Evolutionary conservation across 2,888 invertebrate genomes (phyloP), one percentile per base, ranked within the genome.

Genomic region (Drosophila niveifrons): DNA sequence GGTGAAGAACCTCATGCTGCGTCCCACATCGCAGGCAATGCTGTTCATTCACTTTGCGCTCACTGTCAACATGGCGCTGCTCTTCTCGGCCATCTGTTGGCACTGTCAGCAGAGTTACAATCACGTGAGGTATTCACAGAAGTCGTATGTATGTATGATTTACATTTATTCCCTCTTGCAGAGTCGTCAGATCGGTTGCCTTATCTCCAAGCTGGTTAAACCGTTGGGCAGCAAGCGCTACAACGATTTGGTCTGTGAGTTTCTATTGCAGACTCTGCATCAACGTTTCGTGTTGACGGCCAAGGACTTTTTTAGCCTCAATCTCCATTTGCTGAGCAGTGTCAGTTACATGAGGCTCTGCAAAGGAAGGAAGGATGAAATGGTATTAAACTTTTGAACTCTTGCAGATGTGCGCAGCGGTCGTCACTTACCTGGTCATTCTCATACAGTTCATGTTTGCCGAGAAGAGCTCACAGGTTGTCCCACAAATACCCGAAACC

Each of bases 381-480:
- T 41, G n/a, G n/a, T n/a, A 36, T 0, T 13, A n/a, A 18, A 11
- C 43, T 17, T 11, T 17, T 17, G 6, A 23, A 23, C 23, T 2
- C 1, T 23, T 56, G 8, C 18, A 92, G 91, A 92, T 92, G 91
- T 82, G 88, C 53, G 90, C 90, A 34, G 90, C 92, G 15, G 90
- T 91, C 57, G 89, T 91, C 2, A 92, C 91, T 0, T 91, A 91
- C 66, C 73, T 91, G 39, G 90, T 92, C 48, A 92, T 93, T 8
- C 83, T 92, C 9, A 90, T 92, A 68, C 92, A 92, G 56, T 92
- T 92, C 56, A 90, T 91, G 90, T 83, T 92, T 8, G 88, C 90
- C 17, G 79, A 78, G 28, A 69, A 46, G 51, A 39, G 43, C 9
- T 48, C 59, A 0, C 31, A 34, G 31, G 18, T 8, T 13, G 6